Evolutionary conservation across 1,140 invertebrate species (phyloP).

Genomic region (Diorhabda carinulata): DNA sequence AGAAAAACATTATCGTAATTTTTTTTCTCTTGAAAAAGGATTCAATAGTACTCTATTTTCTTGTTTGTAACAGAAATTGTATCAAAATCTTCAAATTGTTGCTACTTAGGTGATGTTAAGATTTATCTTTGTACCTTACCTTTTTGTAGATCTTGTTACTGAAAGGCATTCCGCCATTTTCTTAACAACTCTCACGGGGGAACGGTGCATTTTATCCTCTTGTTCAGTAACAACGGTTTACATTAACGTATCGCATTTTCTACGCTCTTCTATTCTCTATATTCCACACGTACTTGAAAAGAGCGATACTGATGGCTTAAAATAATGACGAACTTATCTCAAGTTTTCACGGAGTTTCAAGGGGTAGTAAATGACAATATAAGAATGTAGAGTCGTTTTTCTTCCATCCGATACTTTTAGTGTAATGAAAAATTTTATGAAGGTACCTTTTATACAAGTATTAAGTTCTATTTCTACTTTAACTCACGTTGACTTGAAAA

Average conservation of each 20-base stretch:
- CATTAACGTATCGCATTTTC: slow-evolving; percentile 2
- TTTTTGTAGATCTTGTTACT: not conserved
- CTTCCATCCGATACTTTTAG: slow-evolving; percentile 23
- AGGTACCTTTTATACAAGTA: slow-evolving; percentile 19
- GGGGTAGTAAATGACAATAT: slow-evolving; percentile 22
- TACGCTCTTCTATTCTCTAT: not conserved
- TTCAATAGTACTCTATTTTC: too few relatives aligned
- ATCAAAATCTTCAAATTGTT: too few relatives aligned
- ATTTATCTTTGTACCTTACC: too few relatives aligned
- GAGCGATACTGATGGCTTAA: slow-evolving; percentile 4
- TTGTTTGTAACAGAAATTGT: too few relatives aligned
- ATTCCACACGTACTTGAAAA: not conserved
- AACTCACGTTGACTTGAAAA: too few relatives aligned
- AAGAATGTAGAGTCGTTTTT: slow-evolving; percentile 27
- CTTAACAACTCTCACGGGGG: not conserved
- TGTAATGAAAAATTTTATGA: slow-evolving; percentile 30
- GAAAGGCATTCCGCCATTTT: not conserved
- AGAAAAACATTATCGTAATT: too few relatives aligned
- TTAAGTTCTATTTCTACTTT: slow-evolving; percentile 27
- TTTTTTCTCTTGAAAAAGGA: too few relatives aligned
- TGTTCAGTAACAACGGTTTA: not conserved
- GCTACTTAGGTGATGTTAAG: too few relatives aligned
- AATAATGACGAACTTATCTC: slow-evolving; percentile 11
- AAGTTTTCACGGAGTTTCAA: slow-evolving; percentile 5
- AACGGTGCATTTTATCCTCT: not conserved